Base-by-base conservation (phyloP, 2,888 invertebrate genomes). In the Corbicula japonica region DNA sequence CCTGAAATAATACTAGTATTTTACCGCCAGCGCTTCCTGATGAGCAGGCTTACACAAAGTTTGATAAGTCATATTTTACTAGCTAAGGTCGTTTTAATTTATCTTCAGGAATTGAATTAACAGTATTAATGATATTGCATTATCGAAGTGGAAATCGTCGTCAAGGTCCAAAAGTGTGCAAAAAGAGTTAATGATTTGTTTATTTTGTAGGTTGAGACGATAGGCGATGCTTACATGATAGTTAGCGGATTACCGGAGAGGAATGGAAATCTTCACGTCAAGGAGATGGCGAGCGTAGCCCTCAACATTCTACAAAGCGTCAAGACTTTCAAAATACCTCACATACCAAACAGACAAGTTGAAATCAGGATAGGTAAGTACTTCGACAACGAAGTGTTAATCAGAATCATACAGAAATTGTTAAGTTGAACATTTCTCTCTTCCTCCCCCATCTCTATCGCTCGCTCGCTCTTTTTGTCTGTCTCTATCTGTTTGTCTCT, bases 191-290 rank as follows among this genome's bases (percentile, higher is more conserved):
- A 38, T 38, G 41, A 60, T 34, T 15, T n/a, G 41, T 15, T 38
- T 38, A 38, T 38, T 34, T 30, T 73, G 2, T 76, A 91, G 89
- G 92, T 90, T 26, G 90, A 92, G 77, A 92, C 92, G 5, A 92
- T 92, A 41, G 92, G 92, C 5, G 92, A 92, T 76, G 92, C 92
- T 2, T 92, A 92, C 75, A 91, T 92, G 91, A 80, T 92, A 6
- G 91, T 88, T 1, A 90, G 90, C 63, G 92, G 92, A 0, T 69
- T 92, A 26, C 92, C 91, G 0, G 87, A 87, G 35, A 76, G 85
- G 18, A 92, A 92, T 71, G 89, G 87, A 1, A 83, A 87, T 21
- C 81, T 85, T 3, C 92, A 92, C 65, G 89, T 87, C 23, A 83
- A 81, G 34, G 90, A 91, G 68, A 89, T 92, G 44, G 88, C 89